These are phyloP conservation scores for Drosophila buzzatii DNA, from an alignment of 2,888 invertebrate genomes.

Conservation along the genomic window DNA sequence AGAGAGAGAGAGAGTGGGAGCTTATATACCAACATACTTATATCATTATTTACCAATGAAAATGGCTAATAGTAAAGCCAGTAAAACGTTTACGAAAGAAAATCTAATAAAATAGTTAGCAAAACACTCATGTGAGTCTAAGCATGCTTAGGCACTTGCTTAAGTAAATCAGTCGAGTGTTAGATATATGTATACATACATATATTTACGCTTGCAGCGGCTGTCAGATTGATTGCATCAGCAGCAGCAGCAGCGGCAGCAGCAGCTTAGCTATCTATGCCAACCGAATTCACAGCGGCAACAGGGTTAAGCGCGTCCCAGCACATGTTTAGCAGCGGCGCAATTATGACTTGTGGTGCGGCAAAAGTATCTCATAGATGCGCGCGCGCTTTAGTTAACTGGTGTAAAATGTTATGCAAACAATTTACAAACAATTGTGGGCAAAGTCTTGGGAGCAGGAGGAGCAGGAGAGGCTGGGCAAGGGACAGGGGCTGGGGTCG, in stretches of 20 bases:
- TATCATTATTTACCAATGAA: too few species aligned
- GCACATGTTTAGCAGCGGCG: conserved; percentile 17
- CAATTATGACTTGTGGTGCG: conserved; percentile 35
- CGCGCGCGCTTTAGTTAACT: conserved; percentile 40
- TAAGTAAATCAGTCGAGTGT: neutral
- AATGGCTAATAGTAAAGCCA: neutral
- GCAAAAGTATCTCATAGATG: conserved; percentile 51
- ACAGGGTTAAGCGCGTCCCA: conserved; percentile 6
- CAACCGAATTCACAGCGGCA: conserved; percentile 17
- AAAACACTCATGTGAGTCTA: neutral
- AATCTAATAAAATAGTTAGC: neutral
- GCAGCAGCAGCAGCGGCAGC: conserved; percentile 28
- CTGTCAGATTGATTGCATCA: conserved; percentile 28
- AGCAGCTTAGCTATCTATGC: conserved; percentile 2
- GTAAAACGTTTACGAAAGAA: conserved; percentile 11
- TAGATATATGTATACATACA: neutral
- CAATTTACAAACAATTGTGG: conserved; percentile 66
- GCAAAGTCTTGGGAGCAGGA: neutral
- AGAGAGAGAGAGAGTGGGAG: too few species aligned
- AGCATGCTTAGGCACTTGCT: neutral
- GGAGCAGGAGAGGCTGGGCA: neutral
- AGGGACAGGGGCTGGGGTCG: neutral
- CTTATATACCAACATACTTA: too few species aligned
- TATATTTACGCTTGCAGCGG: neutral
- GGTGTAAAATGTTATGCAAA: conserved; percentile 79